Conservation (phyloP, 2,888 invertebrate genomes). For the Drosophila histrio region DNA sequence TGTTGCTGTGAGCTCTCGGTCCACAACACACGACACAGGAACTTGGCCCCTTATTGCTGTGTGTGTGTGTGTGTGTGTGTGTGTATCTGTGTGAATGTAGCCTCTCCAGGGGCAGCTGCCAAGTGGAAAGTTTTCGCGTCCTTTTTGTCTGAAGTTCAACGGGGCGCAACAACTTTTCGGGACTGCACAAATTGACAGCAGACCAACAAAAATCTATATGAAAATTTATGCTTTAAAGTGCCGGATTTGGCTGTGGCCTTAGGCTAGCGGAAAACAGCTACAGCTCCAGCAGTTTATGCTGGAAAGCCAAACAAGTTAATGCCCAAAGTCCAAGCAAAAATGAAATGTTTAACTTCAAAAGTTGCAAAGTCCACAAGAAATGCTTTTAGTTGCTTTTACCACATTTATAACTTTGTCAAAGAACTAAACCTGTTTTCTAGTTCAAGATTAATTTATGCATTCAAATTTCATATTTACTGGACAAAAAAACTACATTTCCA, state of each 20-base stretch:
- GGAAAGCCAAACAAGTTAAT: slow-evolving; percentile 33
- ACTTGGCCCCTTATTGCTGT: background rate
- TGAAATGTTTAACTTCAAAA: slow-evolving; percentile 36
- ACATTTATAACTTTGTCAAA: slow-evolving; percentile 18
- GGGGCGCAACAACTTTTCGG: slow-evolving; percentile 70
- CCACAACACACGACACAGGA: slow-evolving; percentile 15
- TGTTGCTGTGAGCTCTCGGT: slow-evolving; percentile 31
- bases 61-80: slow-evolving; percentile 3
- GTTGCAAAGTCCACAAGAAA: slow-evolving; percentile 6
- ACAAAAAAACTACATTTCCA: background rate
- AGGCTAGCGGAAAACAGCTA: slow-evolving; percentile 19
- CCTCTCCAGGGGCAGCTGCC: slow-evolving; percentile 51
- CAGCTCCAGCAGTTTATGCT: slow-evolving; percentile 16
- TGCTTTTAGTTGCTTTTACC: slow-evolving; percentile 4
- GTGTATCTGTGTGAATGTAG: background rate
- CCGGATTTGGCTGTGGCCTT: slow-evolving; percentile 12
- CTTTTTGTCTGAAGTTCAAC: slow-evolving; percentile 65
- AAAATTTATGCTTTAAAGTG: slow-evolving; percentile 46
- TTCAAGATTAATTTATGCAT: slow-evolving; percentile 15
- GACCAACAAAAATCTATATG: slow-evolving; percentile 33
- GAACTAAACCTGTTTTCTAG: background rate
- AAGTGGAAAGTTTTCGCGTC: slow-evolving; percentile 68
- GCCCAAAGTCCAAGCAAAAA: slow-evolving; percentile 20
- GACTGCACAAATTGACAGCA: slow-evolving; percentile 52
- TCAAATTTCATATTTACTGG: slow-evolving; percentile 5